Evolutionary conservation across 2,113 vertebrate genomes (phyloP), one percentile per base, ranked within the genome.

Genomic region (Leucoraja erinaceus): DNA sequence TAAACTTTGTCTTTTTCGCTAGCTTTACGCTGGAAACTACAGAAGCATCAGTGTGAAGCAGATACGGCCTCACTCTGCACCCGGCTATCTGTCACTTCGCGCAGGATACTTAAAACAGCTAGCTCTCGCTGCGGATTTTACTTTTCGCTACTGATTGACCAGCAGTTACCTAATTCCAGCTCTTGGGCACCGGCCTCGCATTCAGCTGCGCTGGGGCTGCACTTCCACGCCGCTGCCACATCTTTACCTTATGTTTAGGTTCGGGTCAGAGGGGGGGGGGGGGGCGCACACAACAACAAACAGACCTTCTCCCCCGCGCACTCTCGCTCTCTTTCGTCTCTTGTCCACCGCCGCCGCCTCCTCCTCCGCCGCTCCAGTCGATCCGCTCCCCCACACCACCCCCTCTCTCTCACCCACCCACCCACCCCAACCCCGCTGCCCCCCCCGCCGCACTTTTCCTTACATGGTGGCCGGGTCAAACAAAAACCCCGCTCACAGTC

Each of bases 401-500:
- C 31, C 18, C 31, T 11, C 14, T 2, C n/a, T 5, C n/a, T n/a
- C n/a, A n/a, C n/a, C n/a, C 38, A 47, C 38, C 38, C 38, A 47
- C 5, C 16, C n/a, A 0, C 31, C 86, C 61, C 31, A 3, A 22
- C 56, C 61, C 28, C 84, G 14, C 68, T 59, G 18, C 33, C n/a
- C 1, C 31, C 88, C 11, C 38, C 61, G 61, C 31, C 66, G 66
- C 66, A 47, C 66, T 88, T 88, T 31, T 38, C 88, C 66, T 72
- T 72, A 72, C 90, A 70, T 72, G 31, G 90, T 72, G 90, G 38
- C 90, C 68, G 68, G 90, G 38, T 70, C 90, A 38, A 91, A 72
- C 9, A 22, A 70, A 54, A 91, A 91, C 7, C 88, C 88, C 31
- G 18, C 63, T 68, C 66, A 38, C 31, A 68, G 33, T 33, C 38